Conservation (phyloP, 1,140 invertebrate genomes). For the Brachionus calyciflorus region DNA sequence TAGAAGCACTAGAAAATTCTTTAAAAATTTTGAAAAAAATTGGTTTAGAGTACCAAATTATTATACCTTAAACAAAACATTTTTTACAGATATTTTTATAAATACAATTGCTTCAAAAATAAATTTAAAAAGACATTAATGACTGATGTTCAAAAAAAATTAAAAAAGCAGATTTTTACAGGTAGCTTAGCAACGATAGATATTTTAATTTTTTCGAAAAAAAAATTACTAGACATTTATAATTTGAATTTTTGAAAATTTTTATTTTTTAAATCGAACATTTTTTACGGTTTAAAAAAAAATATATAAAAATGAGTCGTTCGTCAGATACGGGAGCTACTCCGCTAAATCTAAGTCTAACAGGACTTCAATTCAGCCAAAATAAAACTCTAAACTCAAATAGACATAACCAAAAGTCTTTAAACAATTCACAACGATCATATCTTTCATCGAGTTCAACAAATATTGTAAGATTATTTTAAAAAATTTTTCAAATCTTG, state of each 20-base stretch:
- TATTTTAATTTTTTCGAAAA: too few species aligned
- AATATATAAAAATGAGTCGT: not conserved
- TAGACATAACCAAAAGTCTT: not conserved
- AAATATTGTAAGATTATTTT: not conserved
- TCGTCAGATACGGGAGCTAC: constrained; percentile 4
- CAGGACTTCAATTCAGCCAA: constrained; percentile 9
- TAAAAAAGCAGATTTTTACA: too few species aligned
- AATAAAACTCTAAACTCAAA: not conserved
- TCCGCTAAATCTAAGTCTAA: constrained; percentile 33
- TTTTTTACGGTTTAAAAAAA: not conserved
- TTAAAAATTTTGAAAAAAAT: too few species aligned
- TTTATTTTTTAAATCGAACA: not conserved
- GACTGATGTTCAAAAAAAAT: too few species aligned
- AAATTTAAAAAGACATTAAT: too few species aligned
- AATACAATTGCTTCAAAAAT: too few species aligned
- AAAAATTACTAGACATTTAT: not conserved
- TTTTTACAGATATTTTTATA: too few species aligned
- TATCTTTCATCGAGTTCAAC: constrained; percentile 11
- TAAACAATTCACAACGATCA: not conserved
- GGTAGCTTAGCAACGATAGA: too few species aligned
- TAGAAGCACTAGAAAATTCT: too few species aligned
- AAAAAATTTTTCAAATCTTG: not conserved
- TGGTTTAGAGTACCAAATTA: too few species aligned
- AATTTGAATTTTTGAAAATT: not conserved
- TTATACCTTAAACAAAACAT: too few species aligned